Evolutionary conservation across 1,140 invertebrate genomes (phyloP).

Genomic region (Bombus pyrosoma): DNA sequence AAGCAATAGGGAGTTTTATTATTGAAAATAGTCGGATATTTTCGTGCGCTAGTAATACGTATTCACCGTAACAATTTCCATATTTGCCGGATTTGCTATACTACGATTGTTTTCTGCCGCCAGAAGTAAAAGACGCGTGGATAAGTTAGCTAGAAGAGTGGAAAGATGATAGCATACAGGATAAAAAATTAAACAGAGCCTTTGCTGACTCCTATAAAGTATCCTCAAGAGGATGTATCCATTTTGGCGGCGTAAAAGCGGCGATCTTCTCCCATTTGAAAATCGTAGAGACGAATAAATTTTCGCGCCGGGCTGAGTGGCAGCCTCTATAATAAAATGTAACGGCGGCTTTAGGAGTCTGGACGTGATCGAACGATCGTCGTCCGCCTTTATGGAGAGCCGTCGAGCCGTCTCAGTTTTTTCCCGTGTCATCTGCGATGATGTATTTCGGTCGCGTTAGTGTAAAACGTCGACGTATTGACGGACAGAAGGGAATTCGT

Average conservation of each 20-base stretch:
- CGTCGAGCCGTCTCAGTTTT: constrained; percentile 63
- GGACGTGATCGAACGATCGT: constrained; percentile 53
- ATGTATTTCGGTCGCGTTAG: constrained; percentile 56
- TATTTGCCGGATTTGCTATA: too few relatives aligned
- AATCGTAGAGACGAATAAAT: constrained; percentile 53
- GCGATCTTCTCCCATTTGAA: constrained; percentile 45
- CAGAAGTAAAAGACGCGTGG: too few relatives aligned
- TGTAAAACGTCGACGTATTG: constrained; percentile 30
- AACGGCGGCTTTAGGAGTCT: constrained; percentile 60
- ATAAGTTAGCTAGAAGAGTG: not conserved
- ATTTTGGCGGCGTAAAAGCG: constrained; percentile 25
- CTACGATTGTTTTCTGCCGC: too few relatives aligned
- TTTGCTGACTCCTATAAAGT: not conserved
- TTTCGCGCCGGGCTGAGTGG: constrained; percentile 43
- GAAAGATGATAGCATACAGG: not conserved
- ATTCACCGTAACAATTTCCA: too few relatives aligned
- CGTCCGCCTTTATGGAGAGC: constrained; percentile 55
- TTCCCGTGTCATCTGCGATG: constrained; percentile 52
- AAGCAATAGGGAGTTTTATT: too few relatives aligned
- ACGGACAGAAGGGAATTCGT: not conserved
- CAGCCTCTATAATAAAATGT: constrained; percentile 69
- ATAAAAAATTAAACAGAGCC: not conserved
- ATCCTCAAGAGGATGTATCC: not conserved
- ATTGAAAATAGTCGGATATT: too few relatives aligned
- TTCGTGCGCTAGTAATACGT: too few relatives aligned